Base-by-base conservation (phyloP, 2,888 invertebrate species). In the Pycnomerus fuliginosus region DNA sequence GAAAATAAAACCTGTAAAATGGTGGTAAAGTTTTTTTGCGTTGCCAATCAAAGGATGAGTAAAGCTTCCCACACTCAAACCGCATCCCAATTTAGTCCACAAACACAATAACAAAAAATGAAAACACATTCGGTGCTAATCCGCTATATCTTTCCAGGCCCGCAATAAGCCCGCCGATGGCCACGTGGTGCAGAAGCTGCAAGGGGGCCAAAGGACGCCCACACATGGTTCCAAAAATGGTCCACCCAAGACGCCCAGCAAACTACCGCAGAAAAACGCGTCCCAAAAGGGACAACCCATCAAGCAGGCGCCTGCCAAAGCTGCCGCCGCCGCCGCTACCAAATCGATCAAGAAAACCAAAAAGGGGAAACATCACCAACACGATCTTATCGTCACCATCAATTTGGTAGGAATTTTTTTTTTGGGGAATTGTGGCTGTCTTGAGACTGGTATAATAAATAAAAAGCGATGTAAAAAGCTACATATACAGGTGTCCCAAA, bases 151-250 rank as follows among this genome's bases (percentile, higher is more conserved):
- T 65, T 74, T 67, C 1, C 74, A 89, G 88, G 88, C 88, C 55
- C 82, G 89, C 65, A 87, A 86, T 75, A 89, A 89, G 74, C 86
- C 88, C 37, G 85, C 85, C 1, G 88, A 89, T 64, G 88, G 87
- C 7, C 85, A 85, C 55, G 84, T 83, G 46, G 82, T 81, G 56
- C 85, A 85, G 69, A 87, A 86, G 68, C 80, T 81, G 40, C 75
- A 78, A 28, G 73, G 81, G 1, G 83, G 83, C n/a, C 83, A 83
- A 55, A 82, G 84, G 65, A 80, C 80, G 37, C 77, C 76, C 4
- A 76, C 77, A 7, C 76, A 78, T 1, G 78, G 77, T 8, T 74
- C 76, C 40, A 80, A 79, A 58, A 72, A 73, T 29, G 74, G 79
- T 3, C 79, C 76, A 25, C 75, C 80, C 7, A 85, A 78, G 73